phyloP scores from a whole-genome alignment of 1,140 invertebrate species.

The Linepithema humile region DNA sequence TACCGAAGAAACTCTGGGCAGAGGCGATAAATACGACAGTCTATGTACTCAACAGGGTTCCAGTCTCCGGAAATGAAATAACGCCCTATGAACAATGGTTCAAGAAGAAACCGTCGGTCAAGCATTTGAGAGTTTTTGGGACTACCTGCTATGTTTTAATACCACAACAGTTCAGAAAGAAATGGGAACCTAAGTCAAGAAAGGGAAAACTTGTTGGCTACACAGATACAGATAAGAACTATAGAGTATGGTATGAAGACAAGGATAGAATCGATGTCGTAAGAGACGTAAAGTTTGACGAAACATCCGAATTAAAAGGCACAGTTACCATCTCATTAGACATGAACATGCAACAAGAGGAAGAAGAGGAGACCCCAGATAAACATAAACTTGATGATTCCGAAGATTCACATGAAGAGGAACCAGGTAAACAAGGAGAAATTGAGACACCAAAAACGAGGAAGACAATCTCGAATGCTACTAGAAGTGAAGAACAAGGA shows the following conservation, averaged over 20 bases:
- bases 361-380: neutral
- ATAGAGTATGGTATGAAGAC: neutral
- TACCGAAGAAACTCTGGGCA: neutral
- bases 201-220: neutral
- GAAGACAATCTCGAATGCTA: too few relatives aligned
- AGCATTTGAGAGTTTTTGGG: neutral
- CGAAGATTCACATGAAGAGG: too few relatives aligned
- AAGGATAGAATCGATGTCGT: neutral
- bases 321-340: neutral
- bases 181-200: neutral
- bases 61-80: neutral
- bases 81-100: neutral
- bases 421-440: neutral
- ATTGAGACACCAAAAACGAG: neutral
- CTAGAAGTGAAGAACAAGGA: too few relatives aligned
- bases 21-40: neutral
- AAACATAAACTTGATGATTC: too few relatives aligned
- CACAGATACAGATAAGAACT: neutral
- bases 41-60: conserved; percentile 64
- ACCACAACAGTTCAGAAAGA: neutral
- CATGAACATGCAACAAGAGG: neutral
- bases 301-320: neutral
- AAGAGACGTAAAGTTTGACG: neutral
- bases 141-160: neutral
- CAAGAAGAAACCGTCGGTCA: neutral